Evolutionary conservation across 2,113 vertebrate species (phyloP).

Genomic region (Pelecanoides urinatrix): DNA sequence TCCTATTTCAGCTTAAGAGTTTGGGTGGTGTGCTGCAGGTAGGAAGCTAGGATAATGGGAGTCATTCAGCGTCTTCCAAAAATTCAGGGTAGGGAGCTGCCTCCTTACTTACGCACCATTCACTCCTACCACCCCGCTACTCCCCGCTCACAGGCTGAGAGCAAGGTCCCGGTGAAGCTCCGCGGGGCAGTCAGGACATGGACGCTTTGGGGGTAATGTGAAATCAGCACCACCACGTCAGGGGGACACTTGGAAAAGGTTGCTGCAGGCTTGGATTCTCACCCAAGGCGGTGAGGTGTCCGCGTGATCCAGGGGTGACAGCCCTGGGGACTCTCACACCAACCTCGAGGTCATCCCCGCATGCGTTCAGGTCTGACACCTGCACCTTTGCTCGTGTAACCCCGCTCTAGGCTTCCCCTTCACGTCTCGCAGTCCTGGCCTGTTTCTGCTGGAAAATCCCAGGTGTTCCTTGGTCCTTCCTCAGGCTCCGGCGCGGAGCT

Average conservation of each 20-base stretch:
- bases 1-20: not conserved
- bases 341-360: rapidly evolving
- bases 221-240: not conserved
- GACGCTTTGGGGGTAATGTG: too few relatives aligned
- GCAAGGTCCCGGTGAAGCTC: not conserved
- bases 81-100: not conserved
- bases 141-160: not conserved
- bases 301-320: rapidly evolving
- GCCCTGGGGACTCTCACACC: not conserved
- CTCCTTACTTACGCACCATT: not conserved
- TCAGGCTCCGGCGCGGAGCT: not conserved
- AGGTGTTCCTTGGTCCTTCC: not conserved
- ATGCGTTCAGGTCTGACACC: not conserved
- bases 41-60: not conserved
- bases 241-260: not conserved
- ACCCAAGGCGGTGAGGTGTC: not conserved
- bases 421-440: not conserved
- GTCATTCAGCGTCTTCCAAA: not conserved
- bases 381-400: not conserved
- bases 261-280: not conserved
- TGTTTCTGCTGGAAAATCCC: not conserved
- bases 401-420: not conserved
- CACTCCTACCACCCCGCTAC: not conserved
- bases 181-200: not conserved
- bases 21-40: not conserved